These are phyloP conservation scores for Meloe dianella DNA, from an alignment of 2,888 invertebrate genomes.

Conservation along the genomic window DNA sequence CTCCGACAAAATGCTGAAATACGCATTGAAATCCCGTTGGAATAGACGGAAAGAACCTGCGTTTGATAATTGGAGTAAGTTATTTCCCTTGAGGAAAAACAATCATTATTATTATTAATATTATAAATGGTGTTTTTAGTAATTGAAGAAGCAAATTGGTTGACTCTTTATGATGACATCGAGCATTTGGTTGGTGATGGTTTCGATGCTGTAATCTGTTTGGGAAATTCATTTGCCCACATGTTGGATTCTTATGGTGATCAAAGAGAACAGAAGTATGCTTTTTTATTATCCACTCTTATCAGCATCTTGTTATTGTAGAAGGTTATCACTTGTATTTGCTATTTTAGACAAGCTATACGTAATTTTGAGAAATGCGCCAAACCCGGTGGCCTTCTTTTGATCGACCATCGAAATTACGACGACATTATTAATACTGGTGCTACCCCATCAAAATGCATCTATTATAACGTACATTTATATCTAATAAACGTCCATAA, in stretches of 20 bases:
- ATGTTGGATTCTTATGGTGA: conserved; percentile 80
- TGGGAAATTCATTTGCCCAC: conserved; percentile 92
- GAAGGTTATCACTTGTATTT: neutral
- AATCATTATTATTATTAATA: neutral
- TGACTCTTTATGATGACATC: conserved; percentile 79
- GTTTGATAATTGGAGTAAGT: conserved; percentile 84
- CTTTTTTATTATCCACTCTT: too few relatives aligned
- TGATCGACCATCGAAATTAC: conserved; percentile 90
- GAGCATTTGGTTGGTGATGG: conserved; percentile 67
- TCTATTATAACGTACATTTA: conserved; percentile 85
- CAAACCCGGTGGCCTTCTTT: conserved; percentile 81
- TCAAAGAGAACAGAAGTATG: conserved; percentile 74
- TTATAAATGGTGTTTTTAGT: conserved; percentile 66
- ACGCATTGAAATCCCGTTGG: conserved; percentile 87
- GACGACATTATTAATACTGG: conserved; percentile 81
- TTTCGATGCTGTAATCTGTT: conserved; percentile 88
- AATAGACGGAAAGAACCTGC: conserved; percentile 75
- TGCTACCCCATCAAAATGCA: conserved; percentile 79
- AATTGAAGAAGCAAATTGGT: conserved; percentile 92
- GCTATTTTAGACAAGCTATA: conserved; percentile 66
- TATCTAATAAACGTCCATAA: neutral
- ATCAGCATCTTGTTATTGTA: too few relatives aligned
- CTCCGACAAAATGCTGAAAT: conserved; percentile 91
- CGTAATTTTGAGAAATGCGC: conserved; percentile 81
- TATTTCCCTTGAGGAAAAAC: neutral